phyloP scores from a whole-genome alignment of 2,888 invertebrate species.

The Morpho helenor region DNA sequence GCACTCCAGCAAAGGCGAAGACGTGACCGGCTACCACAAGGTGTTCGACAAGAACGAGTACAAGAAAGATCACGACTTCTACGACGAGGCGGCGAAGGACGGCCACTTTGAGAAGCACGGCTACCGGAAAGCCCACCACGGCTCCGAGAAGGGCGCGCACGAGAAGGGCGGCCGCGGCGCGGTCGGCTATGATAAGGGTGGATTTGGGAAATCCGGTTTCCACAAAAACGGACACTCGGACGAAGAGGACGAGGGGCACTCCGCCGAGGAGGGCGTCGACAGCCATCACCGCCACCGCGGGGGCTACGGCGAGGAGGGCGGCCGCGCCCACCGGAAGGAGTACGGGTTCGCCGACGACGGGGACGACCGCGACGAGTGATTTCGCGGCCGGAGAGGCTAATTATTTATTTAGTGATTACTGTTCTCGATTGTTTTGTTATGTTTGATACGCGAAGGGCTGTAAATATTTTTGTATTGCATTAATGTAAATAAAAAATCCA shows the following conservation, averaged over 20 bases:
- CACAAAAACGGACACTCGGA: slow-evolving; percentile 78
- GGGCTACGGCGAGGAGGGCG: slow-evolving; percentile 77
- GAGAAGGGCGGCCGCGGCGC: slow-evolving; percentile 78
- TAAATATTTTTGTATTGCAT: slow-evolving; percentile 24
- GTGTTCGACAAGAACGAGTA: slow-evolving; percentile 88
- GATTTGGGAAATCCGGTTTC: slow-evolving; percentile 77
- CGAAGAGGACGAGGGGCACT: slow-evolving; percentile 75
- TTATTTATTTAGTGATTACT: slow-evolving; percentile 35
- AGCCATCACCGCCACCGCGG: slow-evolving; percentile 74
- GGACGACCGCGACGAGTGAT: slow-evolving; percentile 38
- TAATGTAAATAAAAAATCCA: slow-evolving; percentile 19
- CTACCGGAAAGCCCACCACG: slow-evolving; percentile 74
- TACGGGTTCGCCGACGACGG: slow-evolving; percentile 61
- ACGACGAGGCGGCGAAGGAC: slow-evolving; percentile 83
- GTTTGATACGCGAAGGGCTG: slow-evolving; percentile 37
- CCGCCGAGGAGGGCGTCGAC: slow-evolving; percentile 77
- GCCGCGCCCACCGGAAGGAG: slow-evolving; percentile 63
- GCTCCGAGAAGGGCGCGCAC: slow-evolving; percentile 74
- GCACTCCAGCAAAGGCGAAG: slow-evolving; percentile 83
- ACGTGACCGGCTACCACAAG: slow-evolving; percentile 85
- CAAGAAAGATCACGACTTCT: slow-evolving; percentile 88
- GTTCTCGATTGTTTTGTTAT: slow-evolving; percentile 60
- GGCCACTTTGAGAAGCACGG: slow-evolving; percentile 83
- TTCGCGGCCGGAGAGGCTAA: slow-evolving; percentile 47
- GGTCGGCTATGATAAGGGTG: slow-evolving; percentile 70